Evolutionary conservation across 2,888 invertebrate species (phyloP).

Genomic region (Nezara viridula): DNA sequence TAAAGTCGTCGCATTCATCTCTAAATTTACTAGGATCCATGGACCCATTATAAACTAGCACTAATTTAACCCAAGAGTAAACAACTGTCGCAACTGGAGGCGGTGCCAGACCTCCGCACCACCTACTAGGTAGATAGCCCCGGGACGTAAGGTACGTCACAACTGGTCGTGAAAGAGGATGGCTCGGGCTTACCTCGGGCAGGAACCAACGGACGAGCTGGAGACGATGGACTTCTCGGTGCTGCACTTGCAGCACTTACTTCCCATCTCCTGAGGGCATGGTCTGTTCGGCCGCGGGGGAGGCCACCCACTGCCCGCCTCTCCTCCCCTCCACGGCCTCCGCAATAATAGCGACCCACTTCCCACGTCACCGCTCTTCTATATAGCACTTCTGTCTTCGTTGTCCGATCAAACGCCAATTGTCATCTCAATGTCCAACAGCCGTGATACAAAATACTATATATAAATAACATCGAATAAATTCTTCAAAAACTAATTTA

Average conservation of each 20-base stretch:
- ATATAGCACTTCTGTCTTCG: background rate
- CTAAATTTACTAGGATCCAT: conserved; percentile 23
- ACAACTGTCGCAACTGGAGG: conserved; percentile 22
- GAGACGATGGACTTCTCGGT: conserved; percentile 69
- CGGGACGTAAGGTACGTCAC: no score
- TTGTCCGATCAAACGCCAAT: background rate
- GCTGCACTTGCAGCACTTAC: conserved; percentile 75
- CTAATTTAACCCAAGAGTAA: conserved; percentile 4
- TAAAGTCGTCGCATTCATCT: background rate
- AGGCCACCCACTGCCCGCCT: conserved; percentile 47
- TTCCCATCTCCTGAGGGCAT: conserved; percentile 70
- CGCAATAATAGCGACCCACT: conserved; percentile 54
- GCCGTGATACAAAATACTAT: background rate
- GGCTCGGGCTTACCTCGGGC: conserved; percentile 55
- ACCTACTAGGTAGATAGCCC: background rate
- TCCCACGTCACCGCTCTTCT: conserved; percentile 22
- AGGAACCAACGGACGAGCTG: conserved; percentile 61
- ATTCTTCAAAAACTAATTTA: no score
- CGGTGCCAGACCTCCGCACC: background rate
- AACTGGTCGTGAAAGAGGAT: no score
- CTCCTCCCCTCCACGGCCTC: conserved; percentile 33
- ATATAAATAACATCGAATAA: no score
- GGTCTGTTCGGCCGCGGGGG: conserved; percentile 51
- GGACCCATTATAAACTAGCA: conserved; percentile 4
- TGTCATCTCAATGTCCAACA: background rate